phyloP scores from a whole-genome alignment of 2,888 invertebrate genomes.

The Melanostoma scalare region DNA sequence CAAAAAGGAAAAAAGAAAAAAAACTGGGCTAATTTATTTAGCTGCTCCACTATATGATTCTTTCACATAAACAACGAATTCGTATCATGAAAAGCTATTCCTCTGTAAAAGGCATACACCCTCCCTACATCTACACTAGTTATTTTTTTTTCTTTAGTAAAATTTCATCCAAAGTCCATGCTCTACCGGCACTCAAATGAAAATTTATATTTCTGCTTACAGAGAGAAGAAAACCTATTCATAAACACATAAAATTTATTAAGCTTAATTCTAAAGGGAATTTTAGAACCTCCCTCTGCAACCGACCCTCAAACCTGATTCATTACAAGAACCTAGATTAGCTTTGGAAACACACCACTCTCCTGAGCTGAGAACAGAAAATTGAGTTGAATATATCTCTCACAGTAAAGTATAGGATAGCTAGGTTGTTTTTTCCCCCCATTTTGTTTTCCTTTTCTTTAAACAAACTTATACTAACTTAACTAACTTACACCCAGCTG shows the following conservation, averaged over 20 bases:
- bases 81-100: background rate
- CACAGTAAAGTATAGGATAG: too few relatives aligned
- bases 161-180: constrained; percentile 55
- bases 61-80: background rate
- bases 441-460: too few relatives aligned
- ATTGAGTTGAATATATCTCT: too few relatives aligned
- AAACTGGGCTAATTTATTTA: background rate
- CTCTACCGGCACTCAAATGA: constrained; percentile 53
- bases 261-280: constrained; percentile 67
- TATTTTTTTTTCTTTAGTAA: constrained; percentile 28
- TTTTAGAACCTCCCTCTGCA: constrained; percentile 34
- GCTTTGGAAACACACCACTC: constrained; percentile 41
- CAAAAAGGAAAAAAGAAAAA: background rate
- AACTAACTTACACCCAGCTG: constrained; percentile 1
- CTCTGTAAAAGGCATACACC: constrained; percentile 8
- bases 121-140: background rate
- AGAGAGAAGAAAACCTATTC: constrained; percentile 61
- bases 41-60: too few relatives aligned
- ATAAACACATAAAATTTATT: constrained; percentile 71
- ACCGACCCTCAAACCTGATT: constrained; percentile 13
- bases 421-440: too few relatives aligned
- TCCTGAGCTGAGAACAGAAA: too few relatives aligned
- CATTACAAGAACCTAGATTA: constrained; percentile 62
- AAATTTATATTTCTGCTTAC: constrained; percentile 61
- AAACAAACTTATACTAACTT: constrained; percentile 19